Evolutionary conservation across 2,797 vertebrate species (phyloP).

Genomic region (Malurus splendens): DNA sequence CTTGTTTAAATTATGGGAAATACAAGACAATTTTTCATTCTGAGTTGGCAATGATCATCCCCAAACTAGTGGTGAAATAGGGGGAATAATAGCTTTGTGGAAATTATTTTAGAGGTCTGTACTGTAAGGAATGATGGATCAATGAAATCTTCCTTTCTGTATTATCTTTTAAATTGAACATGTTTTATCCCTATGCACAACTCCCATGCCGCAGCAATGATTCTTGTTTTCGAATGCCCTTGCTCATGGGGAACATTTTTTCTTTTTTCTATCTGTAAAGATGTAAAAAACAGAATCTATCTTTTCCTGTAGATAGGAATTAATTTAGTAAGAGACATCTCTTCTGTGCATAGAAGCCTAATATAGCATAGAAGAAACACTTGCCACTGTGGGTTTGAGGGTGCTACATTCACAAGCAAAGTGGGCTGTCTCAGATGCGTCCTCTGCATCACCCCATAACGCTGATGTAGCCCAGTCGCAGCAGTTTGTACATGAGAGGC

Average conservation of each 20-base stretch:
- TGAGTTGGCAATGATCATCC: background rate
- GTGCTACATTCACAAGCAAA: background rate
- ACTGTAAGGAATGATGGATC: background rate
- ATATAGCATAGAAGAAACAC: background rate
- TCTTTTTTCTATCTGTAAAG: background rate
- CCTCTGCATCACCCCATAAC: background rate
- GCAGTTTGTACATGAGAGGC: background rate
- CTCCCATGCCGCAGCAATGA: background rate
- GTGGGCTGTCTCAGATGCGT: background rate
- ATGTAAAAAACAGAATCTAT: background rate
- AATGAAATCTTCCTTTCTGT: background rate
- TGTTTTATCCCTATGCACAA: background rate
- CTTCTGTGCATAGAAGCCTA: background rate
- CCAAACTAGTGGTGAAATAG: background rate
- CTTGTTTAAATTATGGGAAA: background rate
- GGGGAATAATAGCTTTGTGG: background rate
- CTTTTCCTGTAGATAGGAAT: background rate
- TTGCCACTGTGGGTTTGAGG: background rate
- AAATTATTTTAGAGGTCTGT: background rate
- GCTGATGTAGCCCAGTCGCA: background rate
- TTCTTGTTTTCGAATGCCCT: background rate
- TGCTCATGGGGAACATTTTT: background rate
- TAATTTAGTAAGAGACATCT: background rate
- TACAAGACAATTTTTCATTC: background rate
- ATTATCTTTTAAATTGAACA: background rate